Conservation (phyloP, 2,797 vertebrate genomes). For the Lepus oiostolus region DNA sequence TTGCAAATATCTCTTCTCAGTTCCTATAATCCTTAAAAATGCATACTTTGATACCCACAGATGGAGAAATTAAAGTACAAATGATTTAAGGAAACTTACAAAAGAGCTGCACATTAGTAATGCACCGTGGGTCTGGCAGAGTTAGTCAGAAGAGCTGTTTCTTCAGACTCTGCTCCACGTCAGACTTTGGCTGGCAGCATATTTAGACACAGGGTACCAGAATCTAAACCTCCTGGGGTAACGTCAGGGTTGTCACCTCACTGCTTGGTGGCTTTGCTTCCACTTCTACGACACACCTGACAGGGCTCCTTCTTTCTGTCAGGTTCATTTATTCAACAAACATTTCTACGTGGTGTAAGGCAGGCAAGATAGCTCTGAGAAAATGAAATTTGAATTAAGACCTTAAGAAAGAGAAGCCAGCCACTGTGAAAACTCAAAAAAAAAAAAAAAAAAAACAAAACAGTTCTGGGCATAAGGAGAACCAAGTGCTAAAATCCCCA, state of each 20-base stretch:
- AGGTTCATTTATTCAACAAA: background rate
- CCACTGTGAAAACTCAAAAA: background rate
- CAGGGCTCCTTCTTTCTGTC: background rate
- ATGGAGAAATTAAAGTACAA: background rate
- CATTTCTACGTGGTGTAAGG: background rate
- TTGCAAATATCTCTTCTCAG: conserved; percentile 20
- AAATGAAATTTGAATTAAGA: background rate
- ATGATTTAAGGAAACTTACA: background rate
- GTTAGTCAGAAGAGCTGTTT: background rate
- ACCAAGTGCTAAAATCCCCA: background rate
- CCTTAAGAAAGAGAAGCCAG: background rate
- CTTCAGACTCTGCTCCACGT: background rate
- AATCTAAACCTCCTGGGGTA: background rate
- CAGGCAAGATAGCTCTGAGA: background rate
- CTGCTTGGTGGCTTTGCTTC: background rate
- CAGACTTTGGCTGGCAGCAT: background rate
- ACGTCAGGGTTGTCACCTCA: background rate
- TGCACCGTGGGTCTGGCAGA: too few relatives aligned
- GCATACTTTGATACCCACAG: background rate
- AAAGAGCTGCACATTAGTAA: background rate
- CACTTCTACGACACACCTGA: background rate
- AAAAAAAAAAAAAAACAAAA: background rate
- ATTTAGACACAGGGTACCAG: background rate
- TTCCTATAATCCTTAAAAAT: background rate
- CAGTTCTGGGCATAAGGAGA: background rate